Conservation (phyloP, 2,888 invertebrate genomes). For the Glomeris marginata region DNA sequence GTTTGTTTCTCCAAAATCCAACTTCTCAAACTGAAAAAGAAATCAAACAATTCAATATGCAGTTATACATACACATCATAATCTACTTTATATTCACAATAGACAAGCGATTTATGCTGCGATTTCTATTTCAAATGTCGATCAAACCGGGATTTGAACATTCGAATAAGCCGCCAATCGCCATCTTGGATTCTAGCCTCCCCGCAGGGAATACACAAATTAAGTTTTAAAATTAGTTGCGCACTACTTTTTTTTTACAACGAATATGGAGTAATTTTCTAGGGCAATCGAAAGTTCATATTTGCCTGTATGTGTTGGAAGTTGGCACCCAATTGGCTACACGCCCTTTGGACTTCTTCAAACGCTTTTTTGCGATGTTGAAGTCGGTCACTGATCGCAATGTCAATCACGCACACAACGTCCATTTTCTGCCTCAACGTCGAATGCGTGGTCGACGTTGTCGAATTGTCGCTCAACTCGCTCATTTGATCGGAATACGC, state of each 20-base stretch:
- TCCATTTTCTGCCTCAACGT: conserved; percentile 52
- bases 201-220: too few relatives aligned
- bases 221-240: too few relatives aligned
- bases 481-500: conserved; percentile 6
- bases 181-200: too few relatives aligned
- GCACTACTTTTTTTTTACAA: too few relatives aligned
- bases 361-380: conserved; percentile 61
- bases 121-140: too few relatives aligned
- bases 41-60: too few relatives aligned
- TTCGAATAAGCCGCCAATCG: too few relatives aligned
- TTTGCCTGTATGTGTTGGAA: conserved; percentile 67
- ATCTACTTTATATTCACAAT: too few relatives aligned
- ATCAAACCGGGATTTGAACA: too few relatives aligned
- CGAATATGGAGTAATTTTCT: too few relatives aligned
- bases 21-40: conserved; percentile 69
- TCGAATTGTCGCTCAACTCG: conserved; percentile 13
- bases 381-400: conserved; percentile 53
- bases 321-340: conserved; percentile 60
- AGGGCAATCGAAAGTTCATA: background rate
- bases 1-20: conserved; percentile 94
- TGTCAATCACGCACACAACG: conserved; percentile 73
- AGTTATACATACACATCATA: too few relatives aligned
- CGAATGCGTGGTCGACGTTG: conserved; percentile 3
- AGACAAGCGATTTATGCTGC: too few relatives aligned
- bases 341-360: conserved; percentile 70